Conservation (phyloP, 2,888 invertebrate genomes). For the Diachrysia chrysitis region DNA sequence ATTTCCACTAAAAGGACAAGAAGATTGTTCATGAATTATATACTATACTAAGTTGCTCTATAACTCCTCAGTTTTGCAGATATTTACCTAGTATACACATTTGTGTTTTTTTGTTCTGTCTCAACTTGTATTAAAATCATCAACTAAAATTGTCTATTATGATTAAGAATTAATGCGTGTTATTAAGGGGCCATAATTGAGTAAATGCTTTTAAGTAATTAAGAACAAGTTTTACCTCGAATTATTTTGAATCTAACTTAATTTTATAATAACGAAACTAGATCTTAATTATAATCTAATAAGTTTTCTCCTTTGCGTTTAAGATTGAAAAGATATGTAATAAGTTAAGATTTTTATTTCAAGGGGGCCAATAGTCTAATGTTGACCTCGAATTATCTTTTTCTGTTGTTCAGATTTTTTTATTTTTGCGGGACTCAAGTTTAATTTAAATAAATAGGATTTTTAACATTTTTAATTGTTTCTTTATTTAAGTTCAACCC, state of each 20-base stretch:
- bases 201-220: slow-evolving; percentile 10
- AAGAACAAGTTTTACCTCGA: slow-evolving; percentile 35
- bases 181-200: slow-evolving; percentile 20
- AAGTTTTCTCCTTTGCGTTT: slow-evolving; percentile 19
- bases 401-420: slow-evolving; percentile 36
- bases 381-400: slow-evolving; percentile 9
- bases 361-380: neutral
- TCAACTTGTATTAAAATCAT: no score
- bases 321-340: neutral
- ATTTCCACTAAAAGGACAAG: no score
- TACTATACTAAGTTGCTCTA: no score
- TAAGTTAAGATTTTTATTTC: slow-evolving; percentile 20
- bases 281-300: slow-evolving; percentile 5
- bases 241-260: slow-evolving; percentile 14
- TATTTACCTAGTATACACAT: no score
- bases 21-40: no score
- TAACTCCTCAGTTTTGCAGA: no score
- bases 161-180: slow-evolving; percentile 15
- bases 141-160: slow-evolving; percentile 9
- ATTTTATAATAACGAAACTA: slow-evolving; percentile 7
- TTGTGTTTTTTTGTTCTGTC: no score
- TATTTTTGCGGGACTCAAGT: slow-evolving; percentile 12
- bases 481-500: slow-evolving; percentile 14
- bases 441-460: slow-evolving; percentile 45
- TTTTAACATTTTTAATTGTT: slow-evolving; percentile 30